Evolutionary conservation across 2,113 vertebrate species (phyloP).

Genomic region (Rhinolophus ferrumequinum): DNA sequence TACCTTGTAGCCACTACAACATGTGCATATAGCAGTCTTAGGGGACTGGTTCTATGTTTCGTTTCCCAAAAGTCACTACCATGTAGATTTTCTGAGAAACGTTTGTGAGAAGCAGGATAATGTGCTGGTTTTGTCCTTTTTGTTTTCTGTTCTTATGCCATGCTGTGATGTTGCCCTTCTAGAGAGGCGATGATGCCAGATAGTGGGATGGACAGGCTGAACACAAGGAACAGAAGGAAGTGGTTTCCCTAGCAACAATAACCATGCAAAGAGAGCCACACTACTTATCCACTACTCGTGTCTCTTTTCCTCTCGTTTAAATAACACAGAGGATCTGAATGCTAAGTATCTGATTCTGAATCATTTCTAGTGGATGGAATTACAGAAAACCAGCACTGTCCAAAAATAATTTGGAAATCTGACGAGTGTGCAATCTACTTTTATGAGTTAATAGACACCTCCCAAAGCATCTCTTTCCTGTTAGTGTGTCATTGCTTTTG

Average conservation of each 20-base stretch:
- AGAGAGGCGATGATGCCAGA: constrained; percentile 50
- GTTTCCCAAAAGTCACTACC: constrained; percentile 49
- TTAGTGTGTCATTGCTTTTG: neutral
- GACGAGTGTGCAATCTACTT: neutral
- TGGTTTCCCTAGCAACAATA: constrained; percentile 75
- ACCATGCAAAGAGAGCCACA: constrained; percentile 36
- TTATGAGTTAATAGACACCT: neutral
- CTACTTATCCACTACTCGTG: constrained; percentile 40
- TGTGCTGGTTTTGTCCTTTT: constrained; percentile 17
- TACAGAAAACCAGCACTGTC: constrained; percentile 12
- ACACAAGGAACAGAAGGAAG: constrained; percentile 59
- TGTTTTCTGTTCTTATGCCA: constrained; percentile 9
- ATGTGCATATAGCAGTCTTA: neutral
- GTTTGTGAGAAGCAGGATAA: neutral
- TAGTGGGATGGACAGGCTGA: constrained; percentile 54
- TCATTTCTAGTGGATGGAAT: constrained; percentile 56
- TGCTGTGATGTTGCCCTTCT: constrained; percentile 51
- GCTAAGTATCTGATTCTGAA: constrained; percentile 65
- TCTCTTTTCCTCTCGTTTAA: constrained; percentile 63
- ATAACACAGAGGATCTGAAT: constrained; percentile 35
- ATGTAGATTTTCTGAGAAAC: constrained; percentile 56
- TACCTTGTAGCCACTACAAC: neutral
- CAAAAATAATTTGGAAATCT: constrained; percentile 42
- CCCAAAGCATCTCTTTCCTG: neutral
- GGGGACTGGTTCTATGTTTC: neutral